Evolutionary conservation across 1,140 invertebrate species (phyloP).

Genomic region (Papilio helenus): DNA sequence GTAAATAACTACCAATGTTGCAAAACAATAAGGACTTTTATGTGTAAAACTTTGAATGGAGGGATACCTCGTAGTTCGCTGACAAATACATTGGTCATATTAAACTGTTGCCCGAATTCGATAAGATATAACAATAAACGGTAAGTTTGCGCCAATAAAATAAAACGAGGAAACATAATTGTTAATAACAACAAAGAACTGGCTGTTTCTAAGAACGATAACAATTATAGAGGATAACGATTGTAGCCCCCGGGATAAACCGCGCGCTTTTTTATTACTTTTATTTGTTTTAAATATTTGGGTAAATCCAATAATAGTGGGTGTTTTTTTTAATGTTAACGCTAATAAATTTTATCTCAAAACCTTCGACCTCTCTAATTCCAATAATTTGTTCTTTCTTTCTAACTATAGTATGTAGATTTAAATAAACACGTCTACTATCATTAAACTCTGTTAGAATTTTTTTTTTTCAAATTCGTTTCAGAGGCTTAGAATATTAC

Average conservation of each 20-base stretch:
- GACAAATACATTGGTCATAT: not conserved
- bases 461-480: too few species aligned
- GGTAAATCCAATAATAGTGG: not conserved
- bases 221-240: constrained; percentile 36
- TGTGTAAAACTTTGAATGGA: not conserved
- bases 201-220: constrained; percentile 33
- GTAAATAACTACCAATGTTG: not conserved
- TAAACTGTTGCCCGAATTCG: constrained; percentile 28
- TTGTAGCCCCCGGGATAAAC: constrained; percentile 1
- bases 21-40: constrained; percentile 6
- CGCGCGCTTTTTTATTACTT: constrained; percentile 21
- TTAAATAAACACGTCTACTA: not conserved
- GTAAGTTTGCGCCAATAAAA: constrained; percentile 23
- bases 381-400: not conserved
- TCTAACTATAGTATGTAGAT: not conserved
- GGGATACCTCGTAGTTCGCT: not conserved
- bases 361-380: not conserved
- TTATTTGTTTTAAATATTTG: constrained; percentile 24
- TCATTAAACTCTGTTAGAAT: too few species aligned
- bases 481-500: too few species aligned
- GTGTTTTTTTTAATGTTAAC: not conserved
- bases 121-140: not conserved
- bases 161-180: constrained; percentile 33
- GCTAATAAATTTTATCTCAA: not conserved
- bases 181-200: constrained; percentile 37